Evolutionary conservation across 2,888 invertebrate genomes (phyloP), one percentile per base, ranked within the genome.

Genomic region (Allygus modestus): DNA sequence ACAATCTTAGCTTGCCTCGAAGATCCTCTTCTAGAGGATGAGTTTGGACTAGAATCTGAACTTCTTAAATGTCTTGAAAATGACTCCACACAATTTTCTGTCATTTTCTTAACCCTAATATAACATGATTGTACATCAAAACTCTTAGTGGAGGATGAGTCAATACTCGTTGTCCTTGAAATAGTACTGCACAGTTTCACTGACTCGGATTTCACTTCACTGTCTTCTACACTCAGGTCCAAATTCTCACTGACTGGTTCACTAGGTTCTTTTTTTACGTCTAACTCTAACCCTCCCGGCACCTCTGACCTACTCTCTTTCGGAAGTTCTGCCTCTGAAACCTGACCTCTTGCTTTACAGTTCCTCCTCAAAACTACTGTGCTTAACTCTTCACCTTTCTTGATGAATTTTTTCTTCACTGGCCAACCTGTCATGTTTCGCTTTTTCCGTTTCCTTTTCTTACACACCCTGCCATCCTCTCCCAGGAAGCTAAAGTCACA

Each of bases 401-500:
- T 83, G 23, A 77, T 43, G 2, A 89, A 79, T 85, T 89, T 89
- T 82, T 89, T 89, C 28, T 88, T 88, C 0, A 90, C 90, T 0
- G 97, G 97, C 97, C 97, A 97, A 11, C 97, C 97, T 0, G 97
- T 97, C 85, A 94, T 92, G 90, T 96, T 96, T 90, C 94, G 94
- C 90, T 95, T 94, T 89, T 94, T 93, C 89, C 94, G 94, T 86
- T 92, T 92, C 81, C 92, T 91, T 71, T 93, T 92, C 15, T 87
- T 84, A 71, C 84, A 85, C n/a, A 85, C 85, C 9, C 86, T 86
- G 26, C 87, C 86, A 33, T 86, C 87, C 65, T 88, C 88, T 33
- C 87, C 88, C 37, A 85, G 81, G 61, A 87, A 87, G 0, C 88
- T 83, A 28, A 71, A 71, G 15, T 46, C 75, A 69, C 85, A 85